phyloP scores from a whole-genome alignment of 2,797 vertebrate species.

The Acrocephalus scirpaceus region DNA sequence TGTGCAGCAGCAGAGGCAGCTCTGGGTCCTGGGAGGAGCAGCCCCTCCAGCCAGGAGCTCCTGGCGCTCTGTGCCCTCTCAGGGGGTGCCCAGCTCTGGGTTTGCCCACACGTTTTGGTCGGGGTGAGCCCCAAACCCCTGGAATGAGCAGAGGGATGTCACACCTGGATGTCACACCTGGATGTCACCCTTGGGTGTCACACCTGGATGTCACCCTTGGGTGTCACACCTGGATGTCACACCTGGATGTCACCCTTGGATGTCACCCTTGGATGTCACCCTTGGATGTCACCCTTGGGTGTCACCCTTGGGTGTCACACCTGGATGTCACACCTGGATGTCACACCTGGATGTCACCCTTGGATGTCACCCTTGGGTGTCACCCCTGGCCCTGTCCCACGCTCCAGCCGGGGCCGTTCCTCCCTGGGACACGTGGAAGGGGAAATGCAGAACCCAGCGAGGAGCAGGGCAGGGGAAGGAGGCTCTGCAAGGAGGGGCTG shows the following conservation, averaged over 20 bases:
- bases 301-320: too few relatives aligned
- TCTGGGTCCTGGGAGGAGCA: neutral
- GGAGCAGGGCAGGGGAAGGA: neutral
- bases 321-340: too few relatives aligned
- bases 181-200: too few relatives aligned
- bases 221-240: too few relatives aligned
- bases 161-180: too few relatives aligned
- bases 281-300: too few relatives aligned
- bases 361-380: too few relatives aligned
- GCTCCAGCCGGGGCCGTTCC: neutral
- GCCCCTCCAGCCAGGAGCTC: neutral
- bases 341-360: too few relatives aligned
- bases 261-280: too few relatives aligned
- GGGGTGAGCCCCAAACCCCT: neutral
- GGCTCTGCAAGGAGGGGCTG: neutral
- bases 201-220: too few relatives aligned
- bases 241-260: too few relatives aligned
- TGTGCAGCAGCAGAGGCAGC: neutral
- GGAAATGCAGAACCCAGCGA: neutral
- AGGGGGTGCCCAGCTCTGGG: neutral
- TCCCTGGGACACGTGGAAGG: neutral
- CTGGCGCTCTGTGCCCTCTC: fast-evolving
- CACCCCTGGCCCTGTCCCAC: too few relatives aligned
- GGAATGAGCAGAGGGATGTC: neutral
- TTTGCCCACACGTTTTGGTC: neutral